Conservation (phyloP, 1,140 invertebrate species). For the Potamilus streckersoni region DNA sequence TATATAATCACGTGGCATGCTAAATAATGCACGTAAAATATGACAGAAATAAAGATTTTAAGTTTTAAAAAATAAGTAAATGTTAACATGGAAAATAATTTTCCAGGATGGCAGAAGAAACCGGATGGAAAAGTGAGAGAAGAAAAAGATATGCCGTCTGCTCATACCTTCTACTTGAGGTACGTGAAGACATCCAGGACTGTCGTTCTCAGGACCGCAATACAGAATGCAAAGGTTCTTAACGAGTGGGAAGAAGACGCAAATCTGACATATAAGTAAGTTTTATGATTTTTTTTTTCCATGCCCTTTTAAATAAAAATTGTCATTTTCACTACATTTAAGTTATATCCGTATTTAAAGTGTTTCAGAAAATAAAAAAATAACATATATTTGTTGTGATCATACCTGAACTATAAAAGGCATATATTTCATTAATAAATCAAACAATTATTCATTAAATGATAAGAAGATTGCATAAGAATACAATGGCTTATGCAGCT, state of each 20-base stretch:
- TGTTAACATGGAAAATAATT: background rate
- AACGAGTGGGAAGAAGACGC: constrained; percentile 50
- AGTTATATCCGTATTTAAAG: background rate
- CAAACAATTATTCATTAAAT: too few relatives aligned
- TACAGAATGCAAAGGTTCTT: constrained; percentile 42
- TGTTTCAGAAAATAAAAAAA: background rate
- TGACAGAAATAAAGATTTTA: background rate
- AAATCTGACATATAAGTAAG: constrained; percentile 57
- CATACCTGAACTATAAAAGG: background rate
- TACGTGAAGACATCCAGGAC: constrained; percentile 50
- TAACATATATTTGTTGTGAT: background rate
- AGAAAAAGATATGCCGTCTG: constrained; percentile 11
- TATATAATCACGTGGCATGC: too few relatives aligned
- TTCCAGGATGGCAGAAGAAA: constrained; percentile 41
- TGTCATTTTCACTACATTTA: background rate
- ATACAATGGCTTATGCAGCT: too few relatives aligned
- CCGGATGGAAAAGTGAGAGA: constrained; percentile 38
- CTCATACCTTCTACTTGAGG: constrained; percentile 49
- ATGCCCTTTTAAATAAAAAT: background rate
- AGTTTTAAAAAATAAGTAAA: background rate
- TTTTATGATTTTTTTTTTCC: background rate
- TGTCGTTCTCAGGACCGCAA: constrained; percentile 47
- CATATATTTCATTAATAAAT: background rate
- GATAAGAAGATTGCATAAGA: too few relatives aligned
- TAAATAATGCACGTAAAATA: too few relatives aligned